A percentile compares a stretch with the other conserved stretches of the same genome.
Conservation (phyloP, 1,140 invertebrate genomes). For the Steinernema feltiae region DNA sequence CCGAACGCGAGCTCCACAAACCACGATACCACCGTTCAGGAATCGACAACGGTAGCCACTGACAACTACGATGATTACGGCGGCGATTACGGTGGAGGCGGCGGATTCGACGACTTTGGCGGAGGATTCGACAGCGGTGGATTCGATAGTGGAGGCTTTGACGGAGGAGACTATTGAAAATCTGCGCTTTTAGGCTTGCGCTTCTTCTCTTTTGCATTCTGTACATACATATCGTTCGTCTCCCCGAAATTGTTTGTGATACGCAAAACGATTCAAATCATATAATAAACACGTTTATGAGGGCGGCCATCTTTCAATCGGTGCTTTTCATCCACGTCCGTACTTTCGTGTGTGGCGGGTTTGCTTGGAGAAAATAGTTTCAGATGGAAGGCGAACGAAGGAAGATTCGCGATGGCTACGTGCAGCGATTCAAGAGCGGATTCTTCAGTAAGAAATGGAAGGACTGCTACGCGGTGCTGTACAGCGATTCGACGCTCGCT, state of each 20-base stretch:
- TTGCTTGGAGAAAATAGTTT: neutral
- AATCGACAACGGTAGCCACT: neutral
- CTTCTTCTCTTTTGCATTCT: too few relatives aligned
- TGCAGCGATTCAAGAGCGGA: conserved; percentile 1
- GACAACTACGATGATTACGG: neutral
- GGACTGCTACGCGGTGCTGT: conserved; percentile 12
- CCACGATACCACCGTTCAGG: neutral
- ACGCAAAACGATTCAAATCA: neutral
- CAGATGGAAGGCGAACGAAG: neutral
- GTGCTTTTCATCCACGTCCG: neutral
- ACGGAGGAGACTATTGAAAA: conserved; percentile 15
- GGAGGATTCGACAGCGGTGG: conserved; percentile 16
- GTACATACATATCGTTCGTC: neutral
- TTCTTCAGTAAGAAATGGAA: conserved; percentile 18
- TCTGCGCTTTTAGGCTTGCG: too few relatives aligned
- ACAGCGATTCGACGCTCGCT: neutral
- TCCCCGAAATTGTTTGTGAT: too few relatives aligned
- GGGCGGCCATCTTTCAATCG: neutral
- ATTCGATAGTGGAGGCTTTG: conserved; percentile 18
- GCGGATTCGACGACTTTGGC: conserved; percentile 7
- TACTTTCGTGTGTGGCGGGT: neutral
- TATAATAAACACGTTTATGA: neutral
- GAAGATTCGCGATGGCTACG: conserved; percentile 10
- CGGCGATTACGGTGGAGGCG: conserved; percentile 6
- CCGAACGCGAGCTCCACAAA: neutral